Evolutionary conservation across 1,140 invertebrate species (phyloP).

Genomic region (Brachionus koreanus): DNA sequence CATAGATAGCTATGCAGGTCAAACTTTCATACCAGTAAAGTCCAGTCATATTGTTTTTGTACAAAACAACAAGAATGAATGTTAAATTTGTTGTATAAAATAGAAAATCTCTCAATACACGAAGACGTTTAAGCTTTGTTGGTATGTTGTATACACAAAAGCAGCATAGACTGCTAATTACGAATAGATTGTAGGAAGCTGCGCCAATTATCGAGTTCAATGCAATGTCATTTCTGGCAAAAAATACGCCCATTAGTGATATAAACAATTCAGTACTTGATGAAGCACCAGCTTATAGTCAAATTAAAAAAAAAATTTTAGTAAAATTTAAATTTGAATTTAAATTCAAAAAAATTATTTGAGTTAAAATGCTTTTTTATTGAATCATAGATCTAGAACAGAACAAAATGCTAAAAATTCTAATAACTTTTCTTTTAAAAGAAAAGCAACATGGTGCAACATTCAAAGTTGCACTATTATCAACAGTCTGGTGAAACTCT

Average conservation of each 20-base stretch:
- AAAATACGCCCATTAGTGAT: constrained; percentile 16
- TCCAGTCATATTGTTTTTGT: neutral
- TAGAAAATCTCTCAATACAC: constrained; percentile 1
- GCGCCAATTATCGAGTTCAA: constrained; percentile 1
- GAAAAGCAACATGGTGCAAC: too few relatives aligned
- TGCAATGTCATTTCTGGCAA: constrained; percentile 6
- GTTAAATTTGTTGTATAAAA: neutral
- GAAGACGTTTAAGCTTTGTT: neutral
- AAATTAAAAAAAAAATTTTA: neutral
- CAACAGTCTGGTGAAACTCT: too few relatives aligned
- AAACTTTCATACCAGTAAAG: neutral
- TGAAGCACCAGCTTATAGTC: neutral
- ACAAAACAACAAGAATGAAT: neutral
- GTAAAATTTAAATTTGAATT: too few relatives aligned
- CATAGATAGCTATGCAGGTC: neutral
- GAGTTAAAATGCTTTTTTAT: too few relatives aligned
- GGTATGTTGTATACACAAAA: constrained; percentile 6
- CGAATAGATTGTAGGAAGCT: constrained; percentile 16
- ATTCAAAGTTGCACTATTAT: too few relatives aligned
- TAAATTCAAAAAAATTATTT: too few relatives aligned
- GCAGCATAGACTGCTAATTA: neutral
- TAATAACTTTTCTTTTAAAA: too few relatives aligned
- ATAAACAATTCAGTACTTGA: neutral
- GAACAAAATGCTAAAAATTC: too few relatives aligned
- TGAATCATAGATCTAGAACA: too few relatives aligned